Evolutionary conservation across 2,888 invertebrate genomes (phyloP).

Genomic region (Drosophila emarginata): DNA sequence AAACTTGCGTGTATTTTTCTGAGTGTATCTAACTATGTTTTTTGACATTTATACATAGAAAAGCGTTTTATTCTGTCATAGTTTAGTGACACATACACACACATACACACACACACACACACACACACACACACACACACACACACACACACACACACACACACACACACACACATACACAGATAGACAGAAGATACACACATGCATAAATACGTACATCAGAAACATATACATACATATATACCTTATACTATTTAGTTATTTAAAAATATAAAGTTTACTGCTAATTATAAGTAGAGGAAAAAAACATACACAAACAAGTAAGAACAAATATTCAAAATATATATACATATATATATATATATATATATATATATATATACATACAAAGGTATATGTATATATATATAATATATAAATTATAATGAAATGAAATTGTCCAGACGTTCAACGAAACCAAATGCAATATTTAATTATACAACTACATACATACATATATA

Average conservation of each 20-base stretch:
- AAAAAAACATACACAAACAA: slow-evolving; percentile 8
- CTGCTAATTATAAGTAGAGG: slow-evolving; percentile 12
- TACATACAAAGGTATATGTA: slow-evolving; percentile 2
- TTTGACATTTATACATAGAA: slow-evolving; percentile 16
- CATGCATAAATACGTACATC: slow-evolving; percentile 49
- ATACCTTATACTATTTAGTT: slow-evolving; percentile 52
- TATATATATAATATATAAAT: slow-evolving; percentile 25
- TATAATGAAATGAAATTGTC: slow-evolving; percentile 54
- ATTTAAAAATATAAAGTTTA: slow-evolving; percentile 18
- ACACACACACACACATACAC: slow-evolving; percentile 28
- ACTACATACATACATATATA: slow-evolving; percentile 51
- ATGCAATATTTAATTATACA: slow-evolving; percentile 75
- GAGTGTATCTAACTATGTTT: slow-evolving; percentile 9
- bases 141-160: slow-evolving; percentile 40
- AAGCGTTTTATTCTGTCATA: slow-evolving; percentile 12
- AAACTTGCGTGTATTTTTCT: slow-evolving; percentile 5
- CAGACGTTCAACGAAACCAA: slow-evolving; percentile 75
- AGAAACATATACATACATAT: slow-evolving; percentile 30
- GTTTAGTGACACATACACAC: slow-evolving; percentile 22
- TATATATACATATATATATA: background rate
- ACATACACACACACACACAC: slow-evolving; percentile 25
- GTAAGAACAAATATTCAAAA: slow-evolving; percentile 18
- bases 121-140: slow-evolving; percentile 50
- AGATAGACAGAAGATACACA: slow-evolving; percentile 29
- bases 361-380: slow-evolving; percentile 6